phyloP scores from a whole-genome alignment of 2,113 vertebrate genomes.

The Chloropsis cyanopogon region DNA sequence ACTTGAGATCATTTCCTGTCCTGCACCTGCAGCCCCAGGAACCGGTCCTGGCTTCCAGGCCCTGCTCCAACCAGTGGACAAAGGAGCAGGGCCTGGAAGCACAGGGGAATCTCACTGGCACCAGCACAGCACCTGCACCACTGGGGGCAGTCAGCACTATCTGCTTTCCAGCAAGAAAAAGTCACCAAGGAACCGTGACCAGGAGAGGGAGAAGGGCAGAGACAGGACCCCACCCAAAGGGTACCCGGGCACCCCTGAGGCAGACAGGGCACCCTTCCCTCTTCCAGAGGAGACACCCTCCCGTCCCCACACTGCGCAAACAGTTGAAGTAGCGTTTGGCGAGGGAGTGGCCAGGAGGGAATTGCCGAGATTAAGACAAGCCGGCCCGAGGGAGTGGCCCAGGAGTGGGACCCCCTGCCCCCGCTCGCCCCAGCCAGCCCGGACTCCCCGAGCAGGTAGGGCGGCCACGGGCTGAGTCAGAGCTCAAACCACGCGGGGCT shows the following conservation, averaged over 20 bases:
- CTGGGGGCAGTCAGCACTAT: not conserved
- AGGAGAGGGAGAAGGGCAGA: not conserved
- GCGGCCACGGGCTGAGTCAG: conserved; percentile 29
- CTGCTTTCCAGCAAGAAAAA: accelerated
- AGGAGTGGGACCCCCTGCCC: not conserved
- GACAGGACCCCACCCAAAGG: too few species aligned
- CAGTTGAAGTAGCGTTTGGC: not conserved
- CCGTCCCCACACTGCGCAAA: not conserved
- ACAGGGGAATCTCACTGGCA: not conserved
- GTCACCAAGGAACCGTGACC: accelerated
- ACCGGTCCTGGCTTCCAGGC: accelerated
- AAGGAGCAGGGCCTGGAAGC: not conserved
- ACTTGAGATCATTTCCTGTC: not conserved
- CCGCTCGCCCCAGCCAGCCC: accelerated
- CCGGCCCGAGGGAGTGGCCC: accelerated
- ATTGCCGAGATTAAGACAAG: not conserved
- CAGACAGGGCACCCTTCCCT: not conserved
- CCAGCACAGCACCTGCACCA: not conserved
- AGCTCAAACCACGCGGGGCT: not conserved
- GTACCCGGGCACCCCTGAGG: not conserved
- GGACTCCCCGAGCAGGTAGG: not conserved
- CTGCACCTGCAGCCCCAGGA: not conserved
- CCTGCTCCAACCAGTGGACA: not conserved
- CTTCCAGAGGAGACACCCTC: not conserved
- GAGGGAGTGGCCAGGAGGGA: not conserved